Percentiles rank a stretch among this genome's conserved stretches.
phyloP scores from a whole-genome alignment of 2,113 vertebrate genomes.

The Abramis brama region DNA sequence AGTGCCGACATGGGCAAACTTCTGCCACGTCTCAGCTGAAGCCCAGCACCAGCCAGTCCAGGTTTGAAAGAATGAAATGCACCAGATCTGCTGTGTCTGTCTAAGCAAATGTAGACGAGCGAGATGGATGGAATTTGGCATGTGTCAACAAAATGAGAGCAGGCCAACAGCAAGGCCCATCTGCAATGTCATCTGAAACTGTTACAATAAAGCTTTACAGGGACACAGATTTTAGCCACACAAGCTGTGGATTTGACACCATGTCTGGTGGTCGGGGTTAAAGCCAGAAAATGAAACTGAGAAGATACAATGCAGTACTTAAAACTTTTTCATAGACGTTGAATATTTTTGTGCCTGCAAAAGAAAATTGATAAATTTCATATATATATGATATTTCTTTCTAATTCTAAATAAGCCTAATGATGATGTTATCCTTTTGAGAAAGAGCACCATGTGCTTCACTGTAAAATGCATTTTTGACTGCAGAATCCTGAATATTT shows the following conservation, averaged over 20 bases:
- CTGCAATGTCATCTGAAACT: slow-evolving; percentile 55
- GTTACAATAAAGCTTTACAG: slow-evolving; percentile 41
- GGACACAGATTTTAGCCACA: slow-evolving; percentile 26
- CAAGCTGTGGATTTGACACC: slow-evolving; percentile 40
- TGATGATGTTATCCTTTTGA: background rate
- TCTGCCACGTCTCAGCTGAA: slow-evolving; percentile 8
- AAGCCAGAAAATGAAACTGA: background rate
- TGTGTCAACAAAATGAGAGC: slow-evolving; percentile 53
- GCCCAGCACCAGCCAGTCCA: slow-evolving; percentile 11
- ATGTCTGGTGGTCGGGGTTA: slow-evolving; percentile 7
- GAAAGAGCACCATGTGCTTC: background rate
- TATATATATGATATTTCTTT: background rate
- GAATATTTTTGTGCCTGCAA: background rate
- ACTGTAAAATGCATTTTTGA: too few species aligned
- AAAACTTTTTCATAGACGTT: background rate
- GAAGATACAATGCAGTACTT: background rate
- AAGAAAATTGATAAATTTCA: background rate
- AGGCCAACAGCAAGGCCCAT: slow-evolving; percentile 41
- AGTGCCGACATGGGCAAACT: slow-evolving; percentile 11
- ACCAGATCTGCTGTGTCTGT: slow-evolving; percentile 39
- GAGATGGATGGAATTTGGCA: slow-evolving; percentile 49
- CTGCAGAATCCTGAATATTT: background rate
- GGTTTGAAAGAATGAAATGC: slow-evolving; percentile 36
- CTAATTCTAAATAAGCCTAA: background rate
- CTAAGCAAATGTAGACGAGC: slow-evolving; percentile 26